Evolutionary conservation across 1,140 invertebrate genomes (phyloP).

Genomic region (Alviniconcha marisindica): DNA sequence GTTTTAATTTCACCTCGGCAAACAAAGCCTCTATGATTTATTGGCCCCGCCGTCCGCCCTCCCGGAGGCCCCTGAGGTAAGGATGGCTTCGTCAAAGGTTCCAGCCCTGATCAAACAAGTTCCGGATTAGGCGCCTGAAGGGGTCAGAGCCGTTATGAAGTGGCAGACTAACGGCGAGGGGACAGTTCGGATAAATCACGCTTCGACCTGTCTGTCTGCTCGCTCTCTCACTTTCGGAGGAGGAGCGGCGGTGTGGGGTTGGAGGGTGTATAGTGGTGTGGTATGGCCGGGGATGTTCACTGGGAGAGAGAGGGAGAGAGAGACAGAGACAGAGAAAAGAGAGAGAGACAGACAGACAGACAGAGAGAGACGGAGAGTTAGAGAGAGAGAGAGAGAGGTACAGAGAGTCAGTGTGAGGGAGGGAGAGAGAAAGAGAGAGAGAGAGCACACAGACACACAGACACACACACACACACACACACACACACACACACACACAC

Average conservation of each 20-base stretch:
- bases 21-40: constrained; percentile 24
- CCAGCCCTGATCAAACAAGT: neutral
- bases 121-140: constrained; percentile 26
- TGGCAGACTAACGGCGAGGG: neutral
- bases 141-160: constrained; percentile 15
- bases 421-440: no score
- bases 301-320: no score
- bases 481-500: neutral
- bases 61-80: neutral
- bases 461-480: neutral
- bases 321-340: no score
- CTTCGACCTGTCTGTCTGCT: no score
- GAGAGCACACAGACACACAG: neutral
- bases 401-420: no score
- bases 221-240: no score
- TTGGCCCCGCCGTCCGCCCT: neutral
- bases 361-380: no score
- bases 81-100: constrained; percentile 13
- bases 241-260: no score
- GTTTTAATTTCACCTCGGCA: constrained; percentile 29
- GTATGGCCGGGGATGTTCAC: no score
- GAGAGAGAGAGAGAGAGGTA: no score
- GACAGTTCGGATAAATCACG: neutral
- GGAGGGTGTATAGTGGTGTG: no score
- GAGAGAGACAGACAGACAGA: no score